Base-by-base conservation (phyloP, 2,888 invertebrate species). In the Parnassius smintheus region DNA sequence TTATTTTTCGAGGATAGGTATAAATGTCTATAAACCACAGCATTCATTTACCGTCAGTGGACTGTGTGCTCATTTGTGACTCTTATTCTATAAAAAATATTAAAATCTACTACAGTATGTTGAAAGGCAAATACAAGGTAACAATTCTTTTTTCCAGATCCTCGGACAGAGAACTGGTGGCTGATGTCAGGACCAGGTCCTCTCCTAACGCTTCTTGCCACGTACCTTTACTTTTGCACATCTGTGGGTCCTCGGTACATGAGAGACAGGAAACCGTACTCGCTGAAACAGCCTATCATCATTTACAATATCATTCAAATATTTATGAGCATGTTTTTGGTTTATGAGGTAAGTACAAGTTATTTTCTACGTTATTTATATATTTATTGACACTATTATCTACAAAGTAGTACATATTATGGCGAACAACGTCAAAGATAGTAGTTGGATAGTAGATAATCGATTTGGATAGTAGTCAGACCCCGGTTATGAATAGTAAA, bases 241-340 rank as follows among this genome's bases (percentile, higher is more conserved):
- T 95, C 95, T 72, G 91, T 95, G 55, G 96, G 96, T 0, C 96
- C 96, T 1, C 92, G 94, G 48, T 94, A 94, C 76, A 96, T 96
- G 96, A 93, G 94, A 66, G 95, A 95, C 64, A 91, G 94, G 66
- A 94, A 95, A 66, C 94, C 96, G 0, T 95, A 94, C 75, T 94
- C 96, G 70, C 80, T 98, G 61, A 95, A 96, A 75, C 92, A 93
- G 54, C 78, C 95, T 0, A 93, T 98, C 77, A 93, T 96, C 18
- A 77, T 93, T 0, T 98, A 98, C 85, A 98, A 98, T 78, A 93
- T 95, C n/a, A 94, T 95, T 61, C 98, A 98, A 93, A 97, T 98
- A 7, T 54, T 96, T 12, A 95, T 97, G 86, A 98, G 97, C 74
- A 82, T 94, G 12, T 98, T 94, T 92, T 90, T 98, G 72, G 91